Conservation (phyloP, 1,140 invertebrate genomes). For the Acromyrmex heyeri region DNA sequence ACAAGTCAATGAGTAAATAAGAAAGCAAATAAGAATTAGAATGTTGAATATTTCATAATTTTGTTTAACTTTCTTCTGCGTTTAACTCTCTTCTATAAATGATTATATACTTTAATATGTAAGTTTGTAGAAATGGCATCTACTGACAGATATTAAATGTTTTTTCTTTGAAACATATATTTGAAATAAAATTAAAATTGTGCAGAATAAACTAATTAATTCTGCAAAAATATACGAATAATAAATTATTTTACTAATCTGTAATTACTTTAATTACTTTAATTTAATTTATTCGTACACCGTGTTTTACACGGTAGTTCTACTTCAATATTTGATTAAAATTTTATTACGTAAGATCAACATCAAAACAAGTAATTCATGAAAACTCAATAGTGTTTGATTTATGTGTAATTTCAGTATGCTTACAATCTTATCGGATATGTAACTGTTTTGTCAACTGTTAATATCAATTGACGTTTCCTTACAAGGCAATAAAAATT, state of each 20-base stretch:
- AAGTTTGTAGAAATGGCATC: no score
- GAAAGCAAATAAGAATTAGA: neutral
- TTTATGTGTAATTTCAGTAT: neutral
- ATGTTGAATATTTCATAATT: neutral
- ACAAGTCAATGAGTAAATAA: constrained; percentile 28
- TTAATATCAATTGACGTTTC: neutral
- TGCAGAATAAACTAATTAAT: neutral
- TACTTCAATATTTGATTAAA: neutral
- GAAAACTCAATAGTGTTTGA: neutral
- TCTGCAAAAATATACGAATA: neutral
- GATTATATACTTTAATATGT: neutral
- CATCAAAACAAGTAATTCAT: neutral
- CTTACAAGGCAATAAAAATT: neutral
- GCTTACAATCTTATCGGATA: neutral
- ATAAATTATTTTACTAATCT: neutral
- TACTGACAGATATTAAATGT: no score
- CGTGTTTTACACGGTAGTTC: neutral
- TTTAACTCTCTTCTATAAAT: neutral
- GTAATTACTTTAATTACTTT: constrained; percentile 20
- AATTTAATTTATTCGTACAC: neutral
- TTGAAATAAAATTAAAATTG: constrained; percentile 2
- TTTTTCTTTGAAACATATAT: neutral
- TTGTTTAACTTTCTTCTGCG: neutral
- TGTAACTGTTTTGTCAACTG: neutral
- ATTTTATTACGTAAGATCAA: neutral